Evolutionary conservation across 1,140 invertebrate species (phyloP).

Genomic region (Matsumurasca onukii): DNA sequence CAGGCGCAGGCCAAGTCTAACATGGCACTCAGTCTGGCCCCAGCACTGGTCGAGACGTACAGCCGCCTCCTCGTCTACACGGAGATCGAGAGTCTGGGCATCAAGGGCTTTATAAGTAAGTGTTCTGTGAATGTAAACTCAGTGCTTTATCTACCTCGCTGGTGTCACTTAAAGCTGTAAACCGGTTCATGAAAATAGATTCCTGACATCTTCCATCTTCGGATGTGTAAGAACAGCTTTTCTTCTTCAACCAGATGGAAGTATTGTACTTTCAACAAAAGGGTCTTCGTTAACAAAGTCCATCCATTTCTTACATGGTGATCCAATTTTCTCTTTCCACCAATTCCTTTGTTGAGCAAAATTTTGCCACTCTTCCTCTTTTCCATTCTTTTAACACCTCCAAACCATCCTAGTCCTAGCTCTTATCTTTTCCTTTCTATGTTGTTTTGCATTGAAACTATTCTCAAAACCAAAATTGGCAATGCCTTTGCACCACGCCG

Average conservation of each 20-base stretch:
- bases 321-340: background rate
- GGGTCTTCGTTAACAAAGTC: background rate
- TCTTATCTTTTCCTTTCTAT: background rate
- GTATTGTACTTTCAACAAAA: background rate
- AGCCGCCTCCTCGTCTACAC: conserved; percentile 90
- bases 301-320: background rate
- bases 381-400: background rate
- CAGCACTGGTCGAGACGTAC: conserved; percentile 94
- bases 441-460: no score
- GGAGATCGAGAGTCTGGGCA: conserved; percentile 95
- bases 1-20: conserved; percentile 82
- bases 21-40: conserved; percentile 66
- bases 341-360: background rate
- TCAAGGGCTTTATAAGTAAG: conserved; percentile 94
- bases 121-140: no score
- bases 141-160: no score
- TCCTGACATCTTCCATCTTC: background rate
- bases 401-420: background rate
- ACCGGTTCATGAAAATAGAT: no score
- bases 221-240: background rate
- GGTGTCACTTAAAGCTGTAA: no score
- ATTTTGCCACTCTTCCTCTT: background rate
- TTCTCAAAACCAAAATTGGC: no score
- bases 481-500: no score
- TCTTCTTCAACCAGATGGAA: background rate